These are phyloP conservation scores for Polyergus mexicanus DNA, from an alignment of 1,140 invertebrate species.

Conservation along the genomic window DNA sequence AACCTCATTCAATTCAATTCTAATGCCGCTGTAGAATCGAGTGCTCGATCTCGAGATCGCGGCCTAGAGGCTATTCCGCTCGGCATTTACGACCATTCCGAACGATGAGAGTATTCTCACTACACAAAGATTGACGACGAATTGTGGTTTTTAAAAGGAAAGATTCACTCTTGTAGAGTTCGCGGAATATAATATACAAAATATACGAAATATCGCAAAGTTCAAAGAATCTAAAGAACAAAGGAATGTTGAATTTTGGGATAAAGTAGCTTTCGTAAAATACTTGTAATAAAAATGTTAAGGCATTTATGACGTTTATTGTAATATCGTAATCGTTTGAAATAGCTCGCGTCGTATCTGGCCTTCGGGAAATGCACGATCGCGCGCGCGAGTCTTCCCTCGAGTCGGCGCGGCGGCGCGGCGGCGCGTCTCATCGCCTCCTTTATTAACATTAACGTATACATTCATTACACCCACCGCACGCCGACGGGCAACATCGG, in stretches of 20 bases:
- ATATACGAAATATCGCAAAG: background rate
- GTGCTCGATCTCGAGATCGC: conserved; percentile 69
- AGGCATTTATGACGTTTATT: background rate
- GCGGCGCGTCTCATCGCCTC: conserved; percentile 61
- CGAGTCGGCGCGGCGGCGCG: conserved; percentile 45
- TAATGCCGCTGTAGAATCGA: conserved; percentile 67
- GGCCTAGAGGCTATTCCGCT: background rate
- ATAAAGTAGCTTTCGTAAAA: background rate
- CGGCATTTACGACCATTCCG: conserved; percentile 61
- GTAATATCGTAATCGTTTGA: background rate
- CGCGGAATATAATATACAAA: background rate
- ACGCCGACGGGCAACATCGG: conserved; percentile 36
- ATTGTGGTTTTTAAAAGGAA: conserved; percentile 76
- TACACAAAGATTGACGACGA: conserved; percentile 69
- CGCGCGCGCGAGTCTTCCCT: conserved; percentile 10
- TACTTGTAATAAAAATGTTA: background rate
- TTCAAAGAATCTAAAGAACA: background rate
- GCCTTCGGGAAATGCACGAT: conserved; percentile 7
- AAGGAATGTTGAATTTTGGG: background rate
- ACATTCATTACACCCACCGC: conserved; percentile 73
- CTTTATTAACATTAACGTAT: conserved; percentile 78
- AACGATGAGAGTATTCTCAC: conserved; percentile 85
- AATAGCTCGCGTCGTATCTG: background rate
- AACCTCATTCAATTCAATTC: conserved; percentile 79
- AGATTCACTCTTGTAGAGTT: background rate